Evolutionary conservation across 2,797 vertebrate genomes (phyloP).

Genomic region (Parauchenoglanis ngamensis): DNA sequence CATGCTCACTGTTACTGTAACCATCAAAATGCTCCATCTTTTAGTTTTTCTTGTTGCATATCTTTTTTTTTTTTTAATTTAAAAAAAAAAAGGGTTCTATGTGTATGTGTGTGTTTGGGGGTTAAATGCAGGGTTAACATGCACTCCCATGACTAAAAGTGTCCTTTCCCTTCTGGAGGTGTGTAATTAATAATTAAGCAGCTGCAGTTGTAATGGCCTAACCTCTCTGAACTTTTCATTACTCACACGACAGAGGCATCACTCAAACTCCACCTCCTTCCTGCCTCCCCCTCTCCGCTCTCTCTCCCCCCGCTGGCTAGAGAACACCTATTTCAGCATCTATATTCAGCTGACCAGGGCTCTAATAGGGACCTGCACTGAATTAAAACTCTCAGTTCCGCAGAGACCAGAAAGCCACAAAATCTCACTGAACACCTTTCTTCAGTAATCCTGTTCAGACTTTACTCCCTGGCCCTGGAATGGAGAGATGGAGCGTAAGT

Average conservation of each 20-base stretch:
- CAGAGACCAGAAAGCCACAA: conserved; percentile 49
- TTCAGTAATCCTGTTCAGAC: conserved; percentile 53
- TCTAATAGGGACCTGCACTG: conserved; percentile 65
- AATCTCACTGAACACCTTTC: conserved; percentile 43
- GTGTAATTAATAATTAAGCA: conserved; percentile 98
- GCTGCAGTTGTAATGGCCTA: conserved; percentile 90
- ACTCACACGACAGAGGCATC: conserved; percentile 90
- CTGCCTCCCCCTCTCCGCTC: conserved; percentile 51
- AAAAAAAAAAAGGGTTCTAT: background rate
- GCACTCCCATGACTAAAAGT: conserved; percentile 74
- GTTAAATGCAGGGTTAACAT: conserved; percentile 69
- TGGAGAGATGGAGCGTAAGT: conserved; percentile 11
- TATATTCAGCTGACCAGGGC: conserved; percentile 78
- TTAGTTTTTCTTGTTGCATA: background rate
- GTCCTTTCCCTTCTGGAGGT: conserved; percentile 91
- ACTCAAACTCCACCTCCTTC: conserved; percentile 85
- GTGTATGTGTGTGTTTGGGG: conserved; percentile 56
- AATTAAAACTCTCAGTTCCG: conserved; percentile 70
- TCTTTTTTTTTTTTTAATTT: conserved; percentile 47
- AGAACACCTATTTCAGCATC: conserved; percentile 78
- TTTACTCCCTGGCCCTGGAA: conserved; percentile 26
- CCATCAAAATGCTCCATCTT: conserved; percentile 7
- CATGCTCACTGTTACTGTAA: conserved; percentile 6
- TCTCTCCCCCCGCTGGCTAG: conserved; percentile 64
- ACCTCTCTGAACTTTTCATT: conserved; percentile 93